Percentiles rank a stretch among this genome's conserved stretches.
These are phyloP conservation scores for Drosophila sp. DNA, from an alignment of 1,140 invertebrate genomes.

Conservation along the genomic window DNA sequence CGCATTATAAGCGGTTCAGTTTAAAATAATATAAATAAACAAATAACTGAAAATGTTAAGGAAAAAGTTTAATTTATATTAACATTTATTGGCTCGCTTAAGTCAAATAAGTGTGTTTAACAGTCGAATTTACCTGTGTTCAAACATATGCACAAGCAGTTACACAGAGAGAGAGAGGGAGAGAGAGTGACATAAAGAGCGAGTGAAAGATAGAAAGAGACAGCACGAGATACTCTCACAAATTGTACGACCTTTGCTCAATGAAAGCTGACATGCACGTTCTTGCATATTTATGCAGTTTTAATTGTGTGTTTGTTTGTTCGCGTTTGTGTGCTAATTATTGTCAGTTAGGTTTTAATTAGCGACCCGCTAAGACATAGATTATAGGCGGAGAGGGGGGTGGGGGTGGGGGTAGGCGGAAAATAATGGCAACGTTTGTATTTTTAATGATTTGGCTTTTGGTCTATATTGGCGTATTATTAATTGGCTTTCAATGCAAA, in stretches of 20 bases:
- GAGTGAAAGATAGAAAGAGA: neutral
- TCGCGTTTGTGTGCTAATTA: slow-evolving; percentile 74
- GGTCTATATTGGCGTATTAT: slow-evolving; percentile 2
- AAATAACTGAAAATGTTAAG: neutral
- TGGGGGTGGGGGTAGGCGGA: neutral
- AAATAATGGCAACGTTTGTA: slow-evolving; percentile 13
- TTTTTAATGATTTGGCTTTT: slow-evolving; percentile 21
- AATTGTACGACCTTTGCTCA: slow-evolving; percentile 55
- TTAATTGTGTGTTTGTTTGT: slow-evolving; percentile 79
- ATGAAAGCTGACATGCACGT: slow-evolving; percentile 57
- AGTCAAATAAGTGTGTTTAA: neutral
- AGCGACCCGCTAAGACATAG: slow-evolving; percentile 16
- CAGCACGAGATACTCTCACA: slow-evolving; percentile 5
- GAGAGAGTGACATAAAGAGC: neutral
- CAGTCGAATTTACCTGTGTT: neutral
- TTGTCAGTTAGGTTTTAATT: slow-evolving; percentile 80
- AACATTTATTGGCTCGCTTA: neutral
- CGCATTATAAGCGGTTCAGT: too few relatives aligned
- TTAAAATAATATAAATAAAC: too few relatives aligned
- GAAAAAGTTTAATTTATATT: neutral
- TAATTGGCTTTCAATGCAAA: slow-evolving; percentile 34
- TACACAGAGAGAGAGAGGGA: neutral
- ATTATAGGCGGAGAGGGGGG: neutral
- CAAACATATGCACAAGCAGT: neutral
- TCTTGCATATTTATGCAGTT: slow-evolving; percentile 80